phyloP scores from a whole-genome alignment of 2,113 vertebrate species.

The Actinemys pallida region DNA sequence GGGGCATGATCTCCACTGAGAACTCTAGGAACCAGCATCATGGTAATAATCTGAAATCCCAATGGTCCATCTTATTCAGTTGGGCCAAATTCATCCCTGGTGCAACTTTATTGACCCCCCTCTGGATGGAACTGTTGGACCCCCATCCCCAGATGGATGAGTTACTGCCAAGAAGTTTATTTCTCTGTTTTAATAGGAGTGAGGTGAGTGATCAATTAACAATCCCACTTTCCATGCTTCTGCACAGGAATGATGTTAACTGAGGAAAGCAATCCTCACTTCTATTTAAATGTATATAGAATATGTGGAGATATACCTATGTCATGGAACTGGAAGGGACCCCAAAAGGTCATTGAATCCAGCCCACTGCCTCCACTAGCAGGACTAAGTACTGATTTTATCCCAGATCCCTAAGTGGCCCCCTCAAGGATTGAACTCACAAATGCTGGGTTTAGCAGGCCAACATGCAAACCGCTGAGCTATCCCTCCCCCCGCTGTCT shows the following conservation, averaged over 20 bases:
- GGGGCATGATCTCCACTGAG: not conserved
- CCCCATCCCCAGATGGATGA: not conserved
- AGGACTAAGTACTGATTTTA: too few species aligned
- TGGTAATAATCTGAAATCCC: not conserved
- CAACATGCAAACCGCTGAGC: too few species aligned
- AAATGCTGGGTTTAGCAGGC: too few species aligned
- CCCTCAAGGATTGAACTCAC: too few species aligned
- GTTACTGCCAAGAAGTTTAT: not conserved
- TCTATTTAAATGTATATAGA: constrained; percentile 43
- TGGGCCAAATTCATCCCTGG: not conserved
- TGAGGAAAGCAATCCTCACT: constrained; percentile 57
- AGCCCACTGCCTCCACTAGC: too few species aligned
- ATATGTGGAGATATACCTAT: too few species aligned
- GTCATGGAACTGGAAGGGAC: too few species aligned
- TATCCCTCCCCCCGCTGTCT: too few species aligned
- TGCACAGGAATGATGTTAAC: constrained; percentile 40
- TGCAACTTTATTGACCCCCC: not conserved
- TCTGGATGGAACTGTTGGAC: not conserved
- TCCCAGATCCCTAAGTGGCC: too few species aligned
- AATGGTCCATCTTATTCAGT: not conserved
- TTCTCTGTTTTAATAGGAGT: constrained; percentile 27
- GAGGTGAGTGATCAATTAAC: constrained; percentile 36
- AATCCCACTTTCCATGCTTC: constrained; percentile 2
- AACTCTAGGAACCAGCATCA: not conserved
- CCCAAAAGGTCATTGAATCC: too few species aligned